Conservation (phyloP, 2,888 invertebrate species). For the Diadegma fenestrale region DNA sequence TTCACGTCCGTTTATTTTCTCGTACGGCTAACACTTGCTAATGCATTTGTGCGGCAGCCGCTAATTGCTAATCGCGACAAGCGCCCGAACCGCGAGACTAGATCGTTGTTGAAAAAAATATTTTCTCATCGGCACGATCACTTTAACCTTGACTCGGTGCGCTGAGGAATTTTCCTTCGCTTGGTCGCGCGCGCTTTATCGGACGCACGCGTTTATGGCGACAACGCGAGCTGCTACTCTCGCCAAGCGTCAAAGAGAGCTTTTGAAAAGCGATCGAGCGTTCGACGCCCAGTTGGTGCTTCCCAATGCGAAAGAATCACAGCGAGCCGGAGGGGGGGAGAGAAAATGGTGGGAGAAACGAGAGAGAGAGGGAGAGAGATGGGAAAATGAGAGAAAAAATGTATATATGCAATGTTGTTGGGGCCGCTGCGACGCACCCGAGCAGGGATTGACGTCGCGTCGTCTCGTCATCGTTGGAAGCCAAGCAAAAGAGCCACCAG, state of each 20-base stretch:
- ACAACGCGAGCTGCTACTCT: not conserved
- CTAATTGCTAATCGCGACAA: conserved; percentile 56
- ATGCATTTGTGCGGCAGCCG: conserved; percentile 44
- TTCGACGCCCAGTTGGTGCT: conserved; percentile 21
- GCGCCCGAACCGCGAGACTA: not conserved
- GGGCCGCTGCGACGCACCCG: not conserved
- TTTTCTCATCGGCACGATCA: conserved; percentile 31
- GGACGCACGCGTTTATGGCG: not conserved
- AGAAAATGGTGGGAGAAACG: not conserved
- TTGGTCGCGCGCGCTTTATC: conserved; percentile 1
- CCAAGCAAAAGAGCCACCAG: conserved; percentile 44
- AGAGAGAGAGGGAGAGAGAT: not conserved
- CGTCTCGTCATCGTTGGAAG: conserved; percentile 33
- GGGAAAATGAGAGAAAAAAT: not conserved
- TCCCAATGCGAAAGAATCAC: not conserved
- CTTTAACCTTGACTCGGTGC: conserved; percentile 16
- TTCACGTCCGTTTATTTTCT: not conserved
- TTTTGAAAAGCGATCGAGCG: conserved; percentile 54
- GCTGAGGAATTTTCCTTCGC: conserved; percentile 33
- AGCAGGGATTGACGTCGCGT: conserved; percentile 10
- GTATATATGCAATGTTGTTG: not conserved
- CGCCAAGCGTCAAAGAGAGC: conserved; percentile 51
- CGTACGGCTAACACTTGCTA: conserved; percentile 56
- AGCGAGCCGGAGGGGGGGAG: not conserved
- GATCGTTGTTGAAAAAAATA: conserved; percentile 31